Base-by-base conservation (phyloP, 2,888 invertebrate genomes). In the Gymnocheta viridis region DNA sequence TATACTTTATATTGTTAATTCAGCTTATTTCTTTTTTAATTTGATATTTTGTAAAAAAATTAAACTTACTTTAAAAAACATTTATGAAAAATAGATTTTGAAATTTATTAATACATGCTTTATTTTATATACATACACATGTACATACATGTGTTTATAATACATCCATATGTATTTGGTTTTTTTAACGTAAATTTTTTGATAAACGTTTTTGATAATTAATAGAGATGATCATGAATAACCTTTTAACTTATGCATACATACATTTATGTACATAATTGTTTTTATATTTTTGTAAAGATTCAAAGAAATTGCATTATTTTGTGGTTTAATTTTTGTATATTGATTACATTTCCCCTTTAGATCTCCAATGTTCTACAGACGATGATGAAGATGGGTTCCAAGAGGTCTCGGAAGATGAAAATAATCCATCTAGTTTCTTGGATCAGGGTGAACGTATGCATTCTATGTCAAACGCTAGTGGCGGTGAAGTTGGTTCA, bases 341-440 rank as follows among this genome's bases (percentile, higher is more conserved):
- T 51, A 10, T 49, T 69, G n/a, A n/a, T 35, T 66, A 27, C 6
- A 17, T 66, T 56, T 22, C 29, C 22, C 54, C n/a, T 56, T 17
- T 76, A 94, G 95, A 95, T 92, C 91, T 95, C 60, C 95, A 95
- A 91, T 95, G 95, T 89, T 95, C 95, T 14, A 95, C 95, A 73
- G 95, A 95, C 88, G 95, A 95, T 88, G 94, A 94, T 80, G 94
- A 94, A 81, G 94, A 94, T 82, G 95, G 95, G 88, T 93, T 95
- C 82, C 94, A 95, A 87, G 94, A 95, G 87, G 82, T 92, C 91
- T 93, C 93, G 6, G 93, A 93, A 77, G 94, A 94, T 86, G 93
- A 93, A 85, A 92, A 91, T 67, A 92, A 92, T 49, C 93, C 93
- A 0, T 93, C 93, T 86, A 89, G 88, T 51, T 89, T 90, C 66